These are phyloP conservation scores for Sebastiscus albofasciatus DNA, from an alignment of 2,797 vertebrate genomes.

Conservation along the genomic window DNA sequence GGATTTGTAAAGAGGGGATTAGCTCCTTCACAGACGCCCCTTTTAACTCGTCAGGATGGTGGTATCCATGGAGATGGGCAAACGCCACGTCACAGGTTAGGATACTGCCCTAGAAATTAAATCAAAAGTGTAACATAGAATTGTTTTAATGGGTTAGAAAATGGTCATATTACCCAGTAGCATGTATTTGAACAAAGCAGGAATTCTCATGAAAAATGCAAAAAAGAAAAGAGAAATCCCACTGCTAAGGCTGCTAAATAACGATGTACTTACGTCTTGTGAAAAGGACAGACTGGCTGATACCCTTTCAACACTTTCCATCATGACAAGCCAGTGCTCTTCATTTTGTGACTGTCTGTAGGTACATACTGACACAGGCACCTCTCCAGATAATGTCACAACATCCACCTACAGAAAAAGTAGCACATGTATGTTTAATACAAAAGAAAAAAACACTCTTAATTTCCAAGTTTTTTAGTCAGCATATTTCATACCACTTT, in stretches of 20 bases:
- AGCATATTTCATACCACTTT: conserved; percentile 87
- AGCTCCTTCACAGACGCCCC: conserved; percentile 85
- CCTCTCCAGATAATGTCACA: conserved; percentile 77
- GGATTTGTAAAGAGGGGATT: conserved; percentile 91
- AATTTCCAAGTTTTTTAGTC: neutral
- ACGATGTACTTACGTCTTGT: conserved; percentile 79
- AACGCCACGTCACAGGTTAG: conserved; percentile 88
- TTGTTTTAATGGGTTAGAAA: neutral
- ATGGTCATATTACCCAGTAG: neutral
- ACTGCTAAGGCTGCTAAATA: neutral
- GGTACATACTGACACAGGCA: conserved; percentile 88
- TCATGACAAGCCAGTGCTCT: conserved; percentile 79
- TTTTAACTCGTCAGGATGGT: conserved; percentile 81
- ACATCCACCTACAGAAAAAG: conserved; percentile 83
- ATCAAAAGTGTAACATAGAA: conserved; percentile 6
- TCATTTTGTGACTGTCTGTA: conserved; percentile 70
- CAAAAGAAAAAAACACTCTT: neutral
- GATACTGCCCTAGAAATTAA: conserved; percentile 84
- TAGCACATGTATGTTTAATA: neutral
- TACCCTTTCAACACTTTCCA: conserved; percentile 89
- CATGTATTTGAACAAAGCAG: neutral
- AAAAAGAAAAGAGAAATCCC: neutral
- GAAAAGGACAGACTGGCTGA: conserved; percentile 86
- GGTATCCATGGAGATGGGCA: conserved; percentile 90
- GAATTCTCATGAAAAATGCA: neutral